Conservation (phyloP, 2,797 vertebrate genomes). For the Alectoris magna region DNA sequence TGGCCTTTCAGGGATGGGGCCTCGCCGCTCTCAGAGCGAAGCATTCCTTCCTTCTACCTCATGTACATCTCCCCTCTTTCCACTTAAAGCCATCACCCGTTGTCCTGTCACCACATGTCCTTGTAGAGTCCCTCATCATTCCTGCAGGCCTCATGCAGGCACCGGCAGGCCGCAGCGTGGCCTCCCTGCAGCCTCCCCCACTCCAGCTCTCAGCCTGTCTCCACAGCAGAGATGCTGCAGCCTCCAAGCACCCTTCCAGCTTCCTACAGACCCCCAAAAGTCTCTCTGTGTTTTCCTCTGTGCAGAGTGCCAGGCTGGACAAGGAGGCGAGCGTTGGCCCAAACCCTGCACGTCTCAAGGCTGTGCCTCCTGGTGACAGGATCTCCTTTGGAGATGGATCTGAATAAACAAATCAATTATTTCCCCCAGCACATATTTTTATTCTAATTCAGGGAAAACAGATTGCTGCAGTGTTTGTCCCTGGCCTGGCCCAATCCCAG, state of each 20-base stretch:
- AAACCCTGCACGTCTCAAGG: not conserved
- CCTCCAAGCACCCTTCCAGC: not conserved
- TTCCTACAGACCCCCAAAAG: not conserved
- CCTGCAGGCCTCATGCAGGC: not conserved
- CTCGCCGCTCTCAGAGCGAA: not conserved
- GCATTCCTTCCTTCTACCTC: not conserved
- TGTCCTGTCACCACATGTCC: not conserved
- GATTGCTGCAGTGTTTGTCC: fast-evolving
- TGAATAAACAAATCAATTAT: not conserved
- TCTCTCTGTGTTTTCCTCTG: fast-evolving
- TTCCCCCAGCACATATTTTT: not conserved
- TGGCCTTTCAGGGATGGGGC: not conserved
- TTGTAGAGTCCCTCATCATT: not conserved
- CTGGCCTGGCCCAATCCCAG: not conserved
- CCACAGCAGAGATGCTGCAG: not conserved
- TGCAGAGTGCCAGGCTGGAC: not conserved
- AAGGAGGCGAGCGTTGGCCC: fast-evolving
- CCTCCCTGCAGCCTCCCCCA: not conserved
- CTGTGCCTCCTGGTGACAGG: not conserved
- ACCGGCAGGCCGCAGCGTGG: not conserved
- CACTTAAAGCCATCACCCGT: not conserved
- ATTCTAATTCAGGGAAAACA: not conserved
- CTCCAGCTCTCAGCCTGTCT: not conserved
- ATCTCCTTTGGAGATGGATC: not conserved
- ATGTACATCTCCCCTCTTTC: not conserved